Conservation (phyloP, 2,797 vertebrate species). For the Pogoniulus pusillus region DNA sequence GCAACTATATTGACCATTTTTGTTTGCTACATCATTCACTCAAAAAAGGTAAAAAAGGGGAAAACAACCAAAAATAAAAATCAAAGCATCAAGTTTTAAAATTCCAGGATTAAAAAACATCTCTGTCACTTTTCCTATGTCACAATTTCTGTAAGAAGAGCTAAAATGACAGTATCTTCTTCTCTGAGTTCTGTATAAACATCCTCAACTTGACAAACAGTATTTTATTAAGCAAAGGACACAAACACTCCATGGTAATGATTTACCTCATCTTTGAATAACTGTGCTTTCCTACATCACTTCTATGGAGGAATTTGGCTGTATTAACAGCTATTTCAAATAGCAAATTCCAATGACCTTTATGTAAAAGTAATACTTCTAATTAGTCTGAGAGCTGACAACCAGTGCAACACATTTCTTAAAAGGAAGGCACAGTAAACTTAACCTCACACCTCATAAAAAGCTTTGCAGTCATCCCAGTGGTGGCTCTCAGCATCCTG, state of each 20-base stretch:
- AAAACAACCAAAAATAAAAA: background rate
- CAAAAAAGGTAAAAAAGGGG: background rate
- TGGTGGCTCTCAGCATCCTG: slow-evolving; percentile 94
- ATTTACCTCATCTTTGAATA: slow-evolving; percentile 1
- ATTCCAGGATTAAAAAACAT: background rate
- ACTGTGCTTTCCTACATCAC: background rate
- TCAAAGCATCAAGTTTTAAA: background rate
- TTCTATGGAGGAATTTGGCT: background rate
- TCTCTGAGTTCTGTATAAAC: background rate
- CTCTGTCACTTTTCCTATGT: background rate
- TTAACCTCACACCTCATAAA: slow-evolving; percentile 91
- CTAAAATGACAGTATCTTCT: background rate
- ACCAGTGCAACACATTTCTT: slow-evolving; percentile 68
- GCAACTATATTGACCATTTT: background rate
- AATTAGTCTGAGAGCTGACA: slow-evolving; percentile 71
- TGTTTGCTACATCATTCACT: background rate
- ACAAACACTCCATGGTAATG: slow-evolving; percentile 46
- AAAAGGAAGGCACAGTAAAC: slow-evolving; percentile 69
- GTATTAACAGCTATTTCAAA: slow-evolving; percentile 51
- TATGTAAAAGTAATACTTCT: slow-evolving; percentile 71
- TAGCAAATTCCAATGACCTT: slow-evolving; percentile 57
- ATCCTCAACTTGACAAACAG: background rate
- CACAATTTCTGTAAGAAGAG: background rate
- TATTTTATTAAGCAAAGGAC: slow-evolving; percentile 16
- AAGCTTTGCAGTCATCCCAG: slow-evolving; percentile 92